Conservation (phyloP, 2,888 invertebrate genomes). For the Thalpophila matura region DNA sequence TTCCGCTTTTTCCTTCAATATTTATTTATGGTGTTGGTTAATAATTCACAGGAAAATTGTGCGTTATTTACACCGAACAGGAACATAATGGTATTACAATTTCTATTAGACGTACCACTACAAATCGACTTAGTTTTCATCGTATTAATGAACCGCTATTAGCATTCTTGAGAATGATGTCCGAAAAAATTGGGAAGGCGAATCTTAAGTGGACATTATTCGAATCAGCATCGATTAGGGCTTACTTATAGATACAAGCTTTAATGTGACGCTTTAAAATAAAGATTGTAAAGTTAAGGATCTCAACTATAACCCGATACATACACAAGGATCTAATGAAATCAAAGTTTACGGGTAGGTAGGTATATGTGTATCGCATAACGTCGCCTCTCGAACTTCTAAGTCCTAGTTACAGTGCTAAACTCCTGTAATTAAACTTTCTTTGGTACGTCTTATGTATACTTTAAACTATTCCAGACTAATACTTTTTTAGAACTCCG, state of each 20-base stretch:
- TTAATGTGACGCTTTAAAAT: neutral
- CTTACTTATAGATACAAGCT: neutral
- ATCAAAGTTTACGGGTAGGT: slow-evolving; percentile 41
- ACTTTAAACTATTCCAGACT: slow-evolving; percentile 23
- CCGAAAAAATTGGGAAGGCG: neutral
- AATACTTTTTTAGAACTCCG: slow-evolving; percentile 41
- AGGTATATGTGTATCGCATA: slow-evolving; percentile 36
- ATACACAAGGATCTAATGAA: slow-evolving; percentile 37
- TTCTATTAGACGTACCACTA: neutral
- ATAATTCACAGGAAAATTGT: slow-evolving; percentile 37
- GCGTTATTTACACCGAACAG: slow-evolving; percentile 27
- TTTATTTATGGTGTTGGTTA: slow-evolving; percentile 34
- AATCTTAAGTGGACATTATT: neutral
- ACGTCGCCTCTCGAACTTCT: slow-evolving; percentile 50
- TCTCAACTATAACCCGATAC: neutral
- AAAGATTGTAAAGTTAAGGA: neutral
- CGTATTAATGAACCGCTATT: neutral
- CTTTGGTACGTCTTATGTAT: slow-evolving; percentile 49
- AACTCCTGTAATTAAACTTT: slow-evolving; percentile 60
- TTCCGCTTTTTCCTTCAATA: slow-evolving; percentile 14
- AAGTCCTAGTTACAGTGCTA: slow-evolving; percentile 39
- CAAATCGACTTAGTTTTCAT: neutral
- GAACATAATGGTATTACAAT: slow-evolving; percentile 16
- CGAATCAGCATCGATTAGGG: neutral
- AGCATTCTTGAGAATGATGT: neutral